Evolutionary conservation across 2,888 invertebrate genomes (phyloP), one percentile per base, ranked within the genome.

Genomic region (Rhaphigaster nebulosa): DNA sequence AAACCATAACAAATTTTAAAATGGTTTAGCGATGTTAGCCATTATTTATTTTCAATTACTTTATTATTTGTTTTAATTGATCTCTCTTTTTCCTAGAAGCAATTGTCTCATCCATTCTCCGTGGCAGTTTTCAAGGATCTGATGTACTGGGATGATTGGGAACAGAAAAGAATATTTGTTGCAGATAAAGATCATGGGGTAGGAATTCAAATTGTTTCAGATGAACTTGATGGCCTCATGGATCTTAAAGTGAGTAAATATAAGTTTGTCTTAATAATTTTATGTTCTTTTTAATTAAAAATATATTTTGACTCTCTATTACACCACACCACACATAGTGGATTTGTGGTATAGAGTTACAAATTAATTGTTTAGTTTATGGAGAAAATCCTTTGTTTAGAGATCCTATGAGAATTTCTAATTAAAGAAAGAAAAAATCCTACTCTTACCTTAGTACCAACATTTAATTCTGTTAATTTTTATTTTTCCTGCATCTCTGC

Each of bases 111-210:
- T 95, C 98, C 98, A 12, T 98, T 98, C 93, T 97, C 97, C 0
- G 96, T 98, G 0, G 97, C 96, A 0, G 96, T 98, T 0, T 96
- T 97, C 93, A 98, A 98, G 94, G 96, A 97, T 93, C 95, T 95
- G 92, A 96, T 98, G 95, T 98, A 97, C 93, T 98, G 98, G 98
- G 97, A 98, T 93, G 98, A 98, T 93, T 98, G 97, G 97, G 96
- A 96, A 92, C 95, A 96, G 88, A 96, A 96, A 91, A 95, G 96
- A 50, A 96, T 98, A 90, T 97, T 97, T 93, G 95, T 96, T 12
- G 96, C 97, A 0, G 97, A 97, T 93, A 98, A 98, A 93, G 96
- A 97, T 93, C 95, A 95, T 88, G 97, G 97, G 0, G 94, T 94
- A 4, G 95, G 95, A 52, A 94, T 96, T 26, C 94, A 94, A 23